Evolutionary conservation across 2,113 vertebrate genomes (phyloP).

Genomic region (Tachysurus fulvidraco): DNA sequence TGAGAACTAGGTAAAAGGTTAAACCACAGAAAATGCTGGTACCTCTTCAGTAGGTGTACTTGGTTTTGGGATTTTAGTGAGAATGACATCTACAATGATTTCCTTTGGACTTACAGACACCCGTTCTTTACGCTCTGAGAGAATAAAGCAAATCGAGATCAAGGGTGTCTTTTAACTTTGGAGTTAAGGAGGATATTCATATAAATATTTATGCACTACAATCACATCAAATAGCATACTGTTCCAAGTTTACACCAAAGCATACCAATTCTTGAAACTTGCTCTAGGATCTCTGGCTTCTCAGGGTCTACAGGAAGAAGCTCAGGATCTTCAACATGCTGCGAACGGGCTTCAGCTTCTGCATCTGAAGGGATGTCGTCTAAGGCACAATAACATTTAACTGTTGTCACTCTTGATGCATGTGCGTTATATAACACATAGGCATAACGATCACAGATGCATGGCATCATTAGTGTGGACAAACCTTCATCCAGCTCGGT

Average conservation of each 20-base stretch:
- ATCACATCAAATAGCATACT: background rate
- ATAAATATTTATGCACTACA: background rate
- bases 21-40: conserved; percentile 1
- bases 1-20: background rate
- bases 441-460: background rate
- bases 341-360: conserved; percentile 80
- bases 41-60: conserved; percentile 44
- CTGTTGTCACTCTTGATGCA: background rate
- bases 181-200: background rate
- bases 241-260: background rate
- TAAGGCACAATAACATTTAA: conserved; percentile 55
- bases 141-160: conserved; percentile 11
- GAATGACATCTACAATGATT: conserved; percentile 58
- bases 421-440: background rate
- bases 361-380: conserved; percentile 89
- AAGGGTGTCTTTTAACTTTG: background rate
- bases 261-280: conserved; percentile 65
- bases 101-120: conserved; percentile 52
- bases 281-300: conserved; percentile 60
- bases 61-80: conserved; percentile 58
- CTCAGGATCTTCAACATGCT: conserved; percentile 15
- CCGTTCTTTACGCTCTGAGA: conserved; percentile 55
- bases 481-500: conserved; percentile 90
- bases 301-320: conserved; percentile 66
- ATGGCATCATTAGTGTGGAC: background rate